phyloP scores from a whole-genome alignment of 2,113 vertebrate genomes.

The Xerus inauris region DNA sequence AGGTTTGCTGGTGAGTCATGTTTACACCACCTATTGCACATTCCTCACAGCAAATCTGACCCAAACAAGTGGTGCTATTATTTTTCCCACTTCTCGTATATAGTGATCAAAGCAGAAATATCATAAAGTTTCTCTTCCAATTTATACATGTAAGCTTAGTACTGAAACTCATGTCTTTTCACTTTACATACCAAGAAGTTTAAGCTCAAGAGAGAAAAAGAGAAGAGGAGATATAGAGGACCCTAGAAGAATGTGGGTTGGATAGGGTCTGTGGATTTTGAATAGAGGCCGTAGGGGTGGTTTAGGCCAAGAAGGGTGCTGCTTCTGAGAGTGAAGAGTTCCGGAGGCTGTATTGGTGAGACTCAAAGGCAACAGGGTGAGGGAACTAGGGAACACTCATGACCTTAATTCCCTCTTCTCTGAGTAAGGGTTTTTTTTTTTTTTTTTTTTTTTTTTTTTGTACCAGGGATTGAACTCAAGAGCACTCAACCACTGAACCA shows the following conservation, averaged over 20 bases:
- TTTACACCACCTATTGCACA: background rate
- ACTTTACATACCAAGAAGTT: background rate
- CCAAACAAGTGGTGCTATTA: background rate
- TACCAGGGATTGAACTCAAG: too few relatives aligned
- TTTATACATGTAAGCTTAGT: background rate
- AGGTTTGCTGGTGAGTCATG: background rate
- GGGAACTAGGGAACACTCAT: too few relatives aligned
- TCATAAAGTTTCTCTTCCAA: background rate
- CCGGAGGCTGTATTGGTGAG: too few relatives aligned
- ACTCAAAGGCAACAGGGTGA: background rate
- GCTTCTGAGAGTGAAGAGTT: background rate
- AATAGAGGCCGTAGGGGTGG: background rate
- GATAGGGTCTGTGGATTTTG: background rate
- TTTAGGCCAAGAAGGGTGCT: background rate
- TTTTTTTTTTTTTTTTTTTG: too few relatives aligned
- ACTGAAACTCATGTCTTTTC: background rate
- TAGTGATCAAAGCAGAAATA: background rate
- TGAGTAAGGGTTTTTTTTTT: background rate
- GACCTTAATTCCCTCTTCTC: background rate
- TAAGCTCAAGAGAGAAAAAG: background rate
- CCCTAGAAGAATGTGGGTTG: background rate
- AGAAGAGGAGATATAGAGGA: background rate
- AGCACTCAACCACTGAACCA: too few relatives aligned
- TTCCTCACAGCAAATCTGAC: background rate
- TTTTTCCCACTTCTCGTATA: background rate